Evolutionary conservation across 2,797 vertebrate genomes (phyloP), one percentile per base, ranked within the genome.

Genomic region (Ctenosaura bakeri): DNA sequence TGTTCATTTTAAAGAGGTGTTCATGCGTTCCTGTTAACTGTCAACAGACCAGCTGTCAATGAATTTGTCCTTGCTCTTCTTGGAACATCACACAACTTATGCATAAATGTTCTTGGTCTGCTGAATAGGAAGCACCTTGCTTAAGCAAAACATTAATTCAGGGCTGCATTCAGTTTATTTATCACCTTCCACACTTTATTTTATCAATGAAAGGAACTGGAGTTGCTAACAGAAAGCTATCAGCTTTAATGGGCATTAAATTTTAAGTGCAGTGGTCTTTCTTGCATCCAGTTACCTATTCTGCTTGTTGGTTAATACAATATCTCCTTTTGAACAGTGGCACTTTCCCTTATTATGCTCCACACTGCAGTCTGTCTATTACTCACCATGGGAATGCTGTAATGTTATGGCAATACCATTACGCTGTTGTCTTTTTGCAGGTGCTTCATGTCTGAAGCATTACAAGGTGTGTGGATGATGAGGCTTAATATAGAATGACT

Each of bases 341-440:
- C 88, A 74, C 94, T 92, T 96, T 92, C 92, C 89, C 1, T 91
- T 94, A 88, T 89, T 95, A 92, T 94, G 95, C 83, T 86, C 83
- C 90, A 84, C 22, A 29, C 46, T 88, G 89, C 79, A 91, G 85
- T 16, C 46, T 59, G 52, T 78, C 91, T 94, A 46, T 83, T 88
- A 50, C 77, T 94, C 42, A 14, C 83, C 81, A 42, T 2, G 9
- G 86, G 94, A 83, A 74, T 92, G 88, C 73, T 42, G 26, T 88
- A 89, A 85, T 93, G 85, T 64, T 90, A 73, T 93, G 91, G 66
- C 86, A 94, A 84, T 76, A 91, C 86, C 42, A 82, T 94, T 90
- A 73, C 59, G 14, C 50, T 89, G 83, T 83, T 95, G 69, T 93
- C 83, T 24, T 29, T 86, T 93, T 93, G 56, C 76, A 90, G 66